These are phyloP conservation scores for Harpagus bidentatus DNA, from an alignment of 2,113 vertebrate species.

Conservation along the genomic window DNA sequence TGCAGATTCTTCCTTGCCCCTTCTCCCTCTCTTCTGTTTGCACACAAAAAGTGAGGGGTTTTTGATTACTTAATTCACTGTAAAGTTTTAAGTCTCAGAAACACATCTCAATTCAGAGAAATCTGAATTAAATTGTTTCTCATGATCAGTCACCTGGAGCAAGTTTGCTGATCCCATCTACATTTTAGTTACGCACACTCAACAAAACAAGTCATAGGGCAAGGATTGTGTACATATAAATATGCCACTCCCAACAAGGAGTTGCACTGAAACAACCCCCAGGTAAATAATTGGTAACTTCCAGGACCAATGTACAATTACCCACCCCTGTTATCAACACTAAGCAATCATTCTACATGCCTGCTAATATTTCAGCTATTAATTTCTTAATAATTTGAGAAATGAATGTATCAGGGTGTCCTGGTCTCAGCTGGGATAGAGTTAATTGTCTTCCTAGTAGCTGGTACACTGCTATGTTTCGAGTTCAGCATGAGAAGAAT, in stretches of 20 bases:
- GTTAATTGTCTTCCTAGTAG: too few relatives aligned
- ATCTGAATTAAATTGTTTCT: background rate
- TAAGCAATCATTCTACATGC: background rate
- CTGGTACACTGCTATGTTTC: too few relatives aligned
- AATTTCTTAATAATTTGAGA: background rate
- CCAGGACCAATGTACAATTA: background rate
- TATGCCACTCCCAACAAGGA: background rate
- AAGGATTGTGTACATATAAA: background rate
- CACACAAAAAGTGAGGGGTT: background rate
- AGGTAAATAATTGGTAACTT: background rate
- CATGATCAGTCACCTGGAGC: background rate
- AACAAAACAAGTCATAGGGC: background rate
- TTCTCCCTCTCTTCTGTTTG: background rate
- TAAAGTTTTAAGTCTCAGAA: background rate
- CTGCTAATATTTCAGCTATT: background rate
- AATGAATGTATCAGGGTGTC: background rate
- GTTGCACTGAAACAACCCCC: background rate
- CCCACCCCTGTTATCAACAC: background rate
- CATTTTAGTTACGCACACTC: background rate
- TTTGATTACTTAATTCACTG: background rate
- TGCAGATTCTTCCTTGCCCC: background rate
- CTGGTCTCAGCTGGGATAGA: too few relatives aligned
- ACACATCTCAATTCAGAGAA: background rate
- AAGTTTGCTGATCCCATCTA: background rate
- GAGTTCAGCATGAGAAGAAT: too few relatives aligned